These are phyloP conservation scores for Euphysa ruthae DNA, from an alignment of 30 jellyfish, hydroid and myxozoan species.

Conservation along the genomic window DNA sequence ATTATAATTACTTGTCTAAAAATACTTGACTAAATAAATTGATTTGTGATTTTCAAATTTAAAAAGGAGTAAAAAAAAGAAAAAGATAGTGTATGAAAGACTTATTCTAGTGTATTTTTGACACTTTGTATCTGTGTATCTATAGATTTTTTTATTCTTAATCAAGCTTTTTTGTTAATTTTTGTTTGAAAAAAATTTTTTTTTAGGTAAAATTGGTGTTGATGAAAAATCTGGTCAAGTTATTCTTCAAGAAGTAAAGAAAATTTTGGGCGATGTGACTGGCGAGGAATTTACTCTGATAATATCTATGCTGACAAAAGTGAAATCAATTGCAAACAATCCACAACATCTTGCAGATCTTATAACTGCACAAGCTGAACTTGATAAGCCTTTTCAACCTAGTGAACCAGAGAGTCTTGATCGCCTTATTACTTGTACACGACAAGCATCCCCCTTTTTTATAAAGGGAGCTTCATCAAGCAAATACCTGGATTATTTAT, in stretches of 20 bases:
- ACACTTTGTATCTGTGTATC: too few species aligned
- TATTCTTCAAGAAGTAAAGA: conserved; percentile 19
- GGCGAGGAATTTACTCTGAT: conserved; percentile 93
- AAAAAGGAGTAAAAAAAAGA: too few species aligned
- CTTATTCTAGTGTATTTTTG: too few species aligned
- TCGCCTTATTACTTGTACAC: conserved; percentile 92
- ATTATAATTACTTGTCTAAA: too few species aligned
- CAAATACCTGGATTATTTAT: conserved; percentile 52
- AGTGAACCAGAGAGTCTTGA: conserved; percentile 80
- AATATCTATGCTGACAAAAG: conserved; percentile 63
- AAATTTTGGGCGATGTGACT: conserved; percentile 87
- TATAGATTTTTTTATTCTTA: too few species aligned
- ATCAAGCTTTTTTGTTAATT: too few species aligned
- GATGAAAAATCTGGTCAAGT: conserved; percentile 28
- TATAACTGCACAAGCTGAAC: conserved; percentile 90
- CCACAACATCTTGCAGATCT: conserved; percentile 96
- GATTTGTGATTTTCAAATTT: too few species aligned
- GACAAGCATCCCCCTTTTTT: conserved; percentile 88
- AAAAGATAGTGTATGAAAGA: too few species aligned
- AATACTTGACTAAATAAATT: too few species aligned
- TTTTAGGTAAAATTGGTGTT: conserved; percentile 1
- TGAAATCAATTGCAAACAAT: conserved; percentile 69
- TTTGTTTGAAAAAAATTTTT: background rate
- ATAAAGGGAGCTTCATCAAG: conserved; percentile 96
- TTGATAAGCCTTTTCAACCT: conserved; percentile 74